These are phyloP conservation scores for Perdix hodgsoniae DNA, from an alignment of 2,797 vertebrate genomes.

Conservation along the genomic window DNA sequence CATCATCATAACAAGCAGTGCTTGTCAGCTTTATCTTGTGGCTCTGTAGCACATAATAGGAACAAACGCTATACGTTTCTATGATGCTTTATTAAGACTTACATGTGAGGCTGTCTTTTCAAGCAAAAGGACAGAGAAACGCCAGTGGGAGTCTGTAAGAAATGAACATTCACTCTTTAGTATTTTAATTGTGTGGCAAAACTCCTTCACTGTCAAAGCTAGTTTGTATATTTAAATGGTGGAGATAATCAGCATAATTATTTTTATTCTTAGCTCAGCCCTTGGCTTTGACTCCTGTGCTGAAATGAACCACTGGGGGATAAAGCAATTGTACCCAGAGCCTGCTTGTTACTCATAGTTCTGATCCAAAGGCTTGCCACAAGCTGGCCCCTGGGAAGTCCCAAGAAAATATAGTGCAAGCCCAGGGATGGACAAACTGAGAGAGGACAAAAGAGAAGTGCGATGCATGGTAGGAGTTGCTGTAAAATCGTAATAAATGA, in stretches of 20 bases:
- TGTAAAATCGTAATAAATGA: neutral
- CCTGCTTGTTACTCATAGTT: neutral
- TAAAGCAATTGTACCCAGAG: constrained; percentile 11
- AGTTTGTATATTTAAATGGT: constrained; percentile 49
- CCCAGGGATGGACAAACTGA: neutral
- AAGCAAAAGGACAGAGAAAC: constrained; percentile 7
- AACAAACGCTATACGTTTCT: constrained; percentile 34
- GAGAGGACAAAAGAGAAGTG: neutral
- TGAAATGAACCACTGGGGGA: constrained; percentile 4
- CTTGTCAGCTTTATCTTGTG: constrained; percentile 56
- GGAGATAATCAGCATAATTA: neutral
- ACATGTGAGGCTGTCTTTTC: neutral
- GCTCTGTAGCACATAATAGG: neutral
- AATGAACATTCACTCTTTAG: neutral
- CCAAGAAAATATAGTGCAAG: neutral
- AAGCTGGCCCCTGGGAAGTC: neutral
- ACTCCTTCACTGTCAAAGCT: neutral
- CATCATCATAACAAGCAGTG: constrained; percentile 7
- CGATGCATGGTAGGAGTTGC: neutral
- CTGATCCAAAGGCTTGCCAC: neutral
- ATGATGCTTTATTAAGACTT: constrained; percentile 34
- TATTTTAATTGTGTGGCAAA: neutral
- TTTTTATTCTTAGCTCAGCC: neutral
- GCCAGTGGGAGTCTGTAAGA: neutral
- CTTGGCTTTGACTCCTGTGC: constrained; percentile 43